Percentiles rank a stretch among this genome's conserved stretches.
These are phyloP conservation scores for Tylochromis polylepis DNA, from an alignment of 2,113 vertebrate genomes.

Conservation along the genomic window DNA sequence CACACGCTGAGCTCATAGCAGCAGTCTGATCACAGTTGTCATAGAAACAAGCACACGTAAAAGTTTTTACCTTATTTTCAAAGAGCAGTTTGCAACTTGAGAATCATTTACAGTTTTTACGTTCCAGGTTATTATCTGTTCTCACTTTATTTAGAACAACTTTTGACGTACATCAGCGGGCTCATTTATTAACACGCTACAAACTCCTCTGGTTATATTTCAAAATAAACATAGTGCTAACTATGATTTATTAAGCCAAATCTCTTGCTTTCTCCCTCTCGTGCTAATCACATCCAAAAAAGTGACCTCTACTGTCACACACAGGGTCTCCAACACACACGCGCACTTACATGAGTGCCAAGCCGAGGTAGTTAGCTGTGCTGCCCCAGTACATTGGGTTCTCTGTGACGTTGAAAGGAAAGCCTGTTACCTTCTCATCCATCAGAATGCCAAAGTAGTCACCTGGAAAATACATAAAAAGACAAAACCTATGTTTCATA, in stretches of 20 bases:
- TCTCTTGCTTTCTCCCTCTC: neutral
- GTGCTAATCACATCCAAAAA: neutral
- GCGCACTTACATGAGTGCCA: slow-evolving; percentile 87
- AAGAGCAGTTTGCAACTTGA: slow-evolving; percentile 21
- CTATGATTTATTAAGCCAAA: neutral
- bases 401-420: slow-evolving; percentile 86
- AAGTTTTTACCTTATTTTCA: slow-evolving; percentile 5
- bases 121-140: neutral
- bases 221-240: neutral
- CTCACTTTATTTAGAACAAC: neutral
- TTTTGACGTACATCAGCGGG: neutral
- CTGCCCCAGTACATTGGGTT: slow-evolving; percentile 99
- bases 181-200: neutral
- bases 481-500: neutral
- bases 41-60: slow-evolving; percentile 41
- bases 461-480: slow-evolving; percentile 67
- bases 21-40: slow-evolving; percentile 43
- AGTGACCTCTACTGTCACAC: neutral
- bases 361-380: slow-evolving; percentile 88
- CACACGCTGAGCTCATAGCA: neutral
- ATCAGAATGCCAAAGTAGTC: slow-evolving; percentile 95
- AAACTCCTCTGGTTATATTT: neutral
- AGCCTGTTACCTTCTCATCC: slow-evolving; percentile 85
- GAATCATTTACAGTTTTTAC: neutral
- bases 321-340: neutral